Base-by-base conservation (phyloP, 2,113 vertebrate genomes). In the Varanus salvator region DNA sequence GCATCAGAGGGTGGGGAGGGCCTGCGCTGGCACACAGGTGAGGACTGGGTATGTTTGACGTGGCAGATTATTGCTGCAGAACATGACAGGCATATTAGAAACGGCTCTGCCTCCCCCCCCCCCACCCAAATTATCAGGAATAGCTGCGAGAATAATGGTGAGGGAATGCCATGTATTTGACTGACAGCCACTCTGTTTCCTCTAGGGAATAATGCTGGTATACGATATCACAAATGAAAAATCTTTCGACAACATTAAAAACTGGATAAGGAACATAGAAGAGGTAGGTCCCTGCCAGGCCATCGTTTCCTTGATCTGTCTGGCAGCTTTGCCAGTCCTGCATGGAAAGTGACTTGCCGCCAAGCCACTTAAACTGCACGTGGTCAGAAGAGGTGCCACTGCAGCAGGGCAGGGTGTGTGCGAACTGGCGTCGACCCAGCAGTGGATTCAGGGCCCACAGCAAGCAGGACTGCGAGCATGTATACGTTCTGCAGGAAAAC, bases 231-330 rank as follows among this genome's bases (percentile, higher is more conserved):
- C 98, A 95, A 99, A 99, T 84, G 98, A 99, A 90, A 99, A 99
- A 93, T 99, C 99, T 78, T 99, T 99, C 95, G 99, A 99, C 95
- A 99, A 99, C 96, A 99, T 99, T 92, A 99, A 99, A 96, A 99
- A 99, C 94, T 99, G 99, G 99, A 99, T 99, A 93, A 98, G 99
- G 93, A 99, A 99, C 95, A 99, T 99, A 90, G 99, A 99, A 95
- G 98, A 99, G 98, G 99, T 99, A 95, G 95, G 96, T 93, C 31
- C 27, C 3, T 77, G 27, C 27, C 25, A 15, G 71, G 17, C 14
- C 52, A 66, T 11, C 11, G 3, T 29, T 34, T 12, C 29, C 31
- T 69, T 76, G 14, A 31, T 29, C 17, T 38, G 23, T 6, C n/a
- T 76, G n/a, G 31, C 23, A 60, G n/a, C 2, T 38, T 71, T 21